phyloP scores from a whole-genome alignment of 2,797 vertebrate species.

The Macropus fuliginosus region DNA sequence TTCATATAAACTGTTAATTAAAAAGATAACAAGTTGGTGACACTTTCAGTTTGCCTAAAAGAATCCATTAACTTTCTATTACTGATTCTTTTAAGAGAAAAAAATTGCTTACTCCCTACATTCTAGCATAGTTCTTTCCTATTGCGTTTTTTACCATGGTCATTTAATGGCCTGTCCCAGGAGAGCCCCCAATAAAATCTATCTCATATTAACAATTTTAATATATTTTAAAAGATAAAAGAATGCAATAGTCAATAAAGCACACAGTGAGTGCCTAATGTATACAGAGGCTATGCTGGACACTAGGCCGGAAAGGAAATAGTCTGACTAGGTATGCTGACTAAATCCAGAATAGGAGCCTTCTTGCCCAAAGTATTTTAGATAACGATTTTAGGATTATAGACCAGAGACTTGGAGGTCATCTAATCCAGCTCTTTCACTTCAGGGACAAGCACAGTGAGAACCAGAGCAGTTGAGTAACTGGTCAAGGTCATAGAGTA shows the following conservation, averaged over 20 bases:
- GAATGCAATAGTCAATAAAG: not conserved
- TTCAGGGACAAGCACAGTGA: not conserved
- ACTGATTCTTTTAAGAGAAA: not conserved
- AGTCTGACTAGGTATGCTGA: no score
- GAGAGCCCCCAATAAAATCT: not conserved
- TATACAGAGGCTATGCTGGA: not conserved
- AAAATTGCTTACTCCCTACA: not conserved
- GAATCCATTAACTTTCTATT: slow-evolving; percentile 44
- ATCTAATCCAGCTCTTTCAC: not conserved
- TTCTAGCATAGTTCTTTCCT: not conserved
- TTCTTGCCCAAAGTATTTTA: no score
- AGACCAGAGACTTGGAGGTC: no score
- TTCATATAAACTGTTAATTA: slow-evolving; percentile 79
- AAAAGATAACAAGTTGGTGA: slow-evolving; percentile 66
- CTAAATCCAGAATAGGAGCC: no score
- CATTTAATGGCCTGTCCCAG: not conserved
- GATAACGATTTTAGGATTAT: no score
- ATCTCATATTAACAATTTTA: not conserved
- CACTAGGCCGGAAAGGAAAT: no score
- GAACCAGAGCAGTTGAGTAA: not conserved
- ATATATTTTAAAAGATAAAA: not conserved
- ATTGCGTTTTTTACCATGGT: not conserved
- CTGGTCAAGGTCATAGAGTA: not conserved
- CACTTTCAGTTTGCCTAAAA: slow-evolving; percentile 63
- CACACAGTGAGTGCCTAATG: not conserved